These are phyloP conservation scores for Pogonus chalceus DNA, from an alignment of 1,140 invertebrate species.

Conservation along the genomic window DNA sequence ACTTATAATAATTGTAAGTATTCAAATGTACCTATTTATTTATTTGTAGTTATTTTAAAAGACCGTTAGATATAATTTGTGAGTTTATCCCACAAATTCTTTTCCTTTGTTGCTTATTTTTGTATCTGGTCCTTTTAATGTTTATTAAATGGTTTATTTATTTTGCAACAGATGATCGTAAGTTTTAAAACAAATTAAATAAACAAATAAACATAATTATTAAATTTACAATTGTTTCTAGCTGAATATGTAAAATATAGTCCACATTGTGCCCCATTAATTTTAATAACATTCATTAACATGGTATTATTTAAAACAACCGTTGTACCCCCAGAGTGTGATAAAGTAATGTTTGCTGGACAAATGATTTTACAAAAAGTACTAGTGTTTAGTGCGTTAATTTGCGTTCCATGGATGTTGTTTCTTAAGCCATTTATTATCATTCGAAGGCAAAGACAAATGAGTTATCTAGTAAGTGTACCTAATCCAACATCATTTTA, in stretches of 20 bases:
- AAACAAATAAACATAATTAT: conserved; percentile 7
- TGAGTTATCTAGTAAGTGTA: conserved; percentile 20
- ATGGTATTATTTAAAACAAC: conserved; percentile 75
- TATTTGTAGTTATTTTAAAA: conserved; percentile 66
- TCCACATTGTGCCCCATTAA: conserved; percentile 72
- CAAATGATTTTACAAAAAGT: conserved; percentile 71
- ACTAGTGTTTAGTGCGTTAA: conserved; percentile 71
- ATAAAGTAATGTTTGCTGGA: conserved; percentile 58
- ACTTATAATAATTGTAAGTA: not conserved
- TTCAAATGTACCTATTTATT: conserved; percentile 10
- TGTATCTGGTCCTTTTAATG: conserved; percentile 81
- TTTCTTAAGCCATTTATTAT: conserved; percentile 85
- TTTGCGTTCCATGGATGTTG: conserved; percentile 95
- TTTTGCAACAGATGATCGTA: conserved; percentile 42
- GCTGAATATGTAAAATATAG: conserved; percentile 29
- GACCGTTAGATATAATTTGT: conserved; percentile 59
- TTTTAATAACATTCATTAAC: conserved; percentile 91
- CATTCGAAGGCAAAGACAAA: conserved; percentile 49
- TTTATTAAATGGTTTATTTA: conserved; percentile 86
- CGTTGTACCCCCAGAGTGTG: conserved; percentile 35
- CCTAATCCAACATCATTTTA: conserved; percentile 30
- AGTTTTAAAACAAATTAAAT: conserved; percentile 17
- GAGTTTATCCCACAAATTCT: conserved; percentile 85
- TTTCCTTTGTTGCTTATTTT: conserved; percentile 73
- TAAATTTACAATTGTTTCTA: conserved; percentile 16